Evolutionary conservation across 2,797 vertebrate genomes (phyloP).

Genomic region (Adelosebastes latens): DNA sequence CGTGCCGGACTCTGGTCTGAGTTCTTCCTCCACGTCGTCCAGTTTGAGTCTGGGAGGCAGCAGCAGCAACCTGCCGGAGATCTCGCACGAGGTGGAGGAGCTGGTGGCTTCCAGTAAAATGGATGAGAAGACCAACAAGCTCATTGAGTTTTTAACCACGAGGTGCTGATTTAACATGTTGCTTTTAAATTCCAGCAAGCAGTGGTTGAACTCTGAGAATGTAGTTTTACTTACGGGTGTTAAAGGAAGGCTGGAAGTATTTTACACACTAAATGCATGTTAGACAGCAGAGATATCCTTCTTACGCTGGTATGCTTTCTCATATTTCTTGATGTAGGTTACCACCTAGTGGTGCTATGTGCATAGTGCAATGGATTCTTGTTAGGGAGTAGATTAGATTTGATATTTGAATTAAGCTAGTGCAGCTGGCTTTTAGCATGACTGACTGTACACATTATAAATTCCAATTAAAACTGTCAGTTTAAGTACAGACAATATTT

Average conservation of each 20-base stretch:
- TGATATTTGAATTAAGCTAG: background rate
- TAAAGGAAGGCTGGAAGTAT: background rate
- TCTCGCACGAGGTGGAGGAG: constrained; percentile 91
- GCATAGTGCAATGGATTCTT: constrained; percentile 20
- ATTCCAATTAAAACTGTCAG: background rate
- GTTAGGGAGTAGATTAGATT: background rate
- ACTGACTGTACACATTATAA: background rate
- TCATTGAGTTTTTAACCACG: constrained; percentile 97
- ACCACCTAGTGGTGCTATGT: constrained; percentile 67
- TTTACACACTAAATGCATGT: background rate
- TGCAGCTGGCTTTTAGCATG: background rate
- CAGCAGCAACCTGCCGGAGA: constrained; percentile 92
- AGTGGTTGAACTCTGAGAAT: background rate
- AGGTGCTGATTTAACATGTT: constrained; percentile 75
- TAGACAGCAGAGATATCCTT: background rate
- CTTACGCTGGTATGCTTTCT: background rate
- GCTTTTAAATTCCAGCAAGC: background rate
- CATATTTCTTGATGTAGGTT: constrained; percentile 30
- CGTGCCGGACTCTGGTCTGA: constrained; percentile 94
- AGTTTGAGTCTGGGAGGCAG: constrained; percentile 93
- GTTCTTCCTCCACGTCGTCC: constrained; percentile 96
- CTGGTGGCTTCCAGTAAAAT: constrained; percentile 84
- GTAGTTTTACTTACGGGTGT: background rate
- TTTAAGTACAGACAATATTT: background rate
- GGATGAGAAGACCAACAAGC: constrained; percentile 94